Conservation (phyloP, 2,888 invertebrate genomes). For the Lacanobia wlatinum region DNA sequence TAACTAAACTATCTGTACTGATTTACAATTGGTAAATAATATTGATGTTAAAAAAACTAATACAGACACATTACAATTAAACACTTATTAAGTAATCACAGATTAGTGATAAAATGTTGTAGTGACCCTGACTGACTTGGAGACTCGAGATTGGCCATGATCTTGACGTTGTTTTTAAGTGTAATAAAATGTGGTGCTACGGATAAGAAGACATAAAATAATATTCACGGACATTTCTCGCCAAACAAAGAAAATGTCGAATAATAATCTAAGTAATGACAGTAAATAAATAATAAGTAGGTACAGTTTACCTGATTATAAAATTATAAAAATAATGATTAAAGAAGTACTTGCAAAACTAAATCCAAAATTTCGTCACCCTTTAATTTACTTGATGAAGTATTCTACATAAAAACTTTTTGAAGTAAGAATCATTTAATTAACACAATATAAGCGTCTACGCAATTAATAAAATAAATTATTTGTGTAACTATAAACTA, state of each 20-base stretch:
- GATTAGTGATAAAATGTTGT: constrained; percentile 26
- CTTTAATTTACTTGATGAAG: neutral
- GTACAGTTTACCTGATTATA: constrained; percentile 19
- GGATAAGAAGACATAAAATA: neutral
- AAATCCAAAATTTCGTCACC: constrained; percentile 30
- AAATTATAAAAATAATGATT: constrained; percentile 1
- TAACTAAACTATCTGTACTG: neutral
- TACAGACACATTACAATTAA: neutral
- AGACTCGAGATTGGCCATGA: constrained; percentile 26
- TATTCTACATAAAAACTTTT: constrained; percentile 1
- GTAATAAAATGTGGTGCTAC: constrained; percentile 2
- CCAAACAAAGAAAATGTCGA: neutral
- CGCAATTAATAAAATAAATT: neutral
- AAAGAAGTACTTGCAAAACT: constrained; percentile 28
- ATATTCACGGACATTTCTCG: neutral
- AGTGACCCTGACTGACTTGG: constrained; percentile 38
- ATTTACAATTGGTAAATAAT: neutral
- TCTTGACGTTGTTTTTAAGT: constrained; percentile 35
- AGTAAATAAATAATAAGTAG: neutral
- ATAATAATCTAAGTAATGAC: neutral
- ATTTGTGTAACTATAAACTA: neutral
- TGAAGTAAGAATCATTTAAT: neutral
- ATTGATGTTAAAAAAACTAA: neutral
- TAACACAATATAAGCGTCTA: neutral
- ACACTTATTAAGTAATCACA: constrained; percentile 21